These are phyloP conservation scores for Protobothrops flavoviridis DNA, from an alignment of 2,113 vertebrate species.

Conservation along the genomic window DNA sequence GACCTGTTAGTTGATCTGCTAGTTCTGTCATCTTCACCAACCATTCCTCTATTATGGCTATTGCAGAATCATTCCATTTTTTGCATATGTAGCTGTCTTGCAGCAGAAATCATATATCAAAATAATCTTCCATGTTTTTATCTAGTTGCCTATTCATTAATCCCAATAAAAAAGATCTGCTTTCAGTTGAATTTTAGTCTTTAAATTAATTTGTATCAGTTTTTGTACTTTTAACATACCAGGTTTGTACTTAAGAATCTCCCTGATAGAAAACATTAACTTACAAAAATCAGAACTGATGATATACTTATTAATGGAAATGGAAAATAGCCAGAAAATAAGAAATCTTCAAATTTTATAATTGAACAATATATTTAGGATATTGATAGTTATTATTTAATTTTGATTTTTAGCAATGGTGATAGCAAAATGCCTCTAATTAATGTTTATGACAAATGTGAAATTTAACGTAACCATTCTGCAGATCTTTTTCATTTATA, in stretches of 20 bases:
- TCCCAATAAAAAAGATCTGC: background rate
- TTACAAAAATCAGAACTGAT: background rate
- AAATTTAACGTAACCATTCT: background rate
- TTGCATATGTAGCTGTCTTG: too few relatives aligned
- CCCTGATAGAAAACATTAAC: background rate
- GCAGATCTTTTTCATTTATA: background rate
- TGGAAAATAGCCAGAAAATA: background rate
- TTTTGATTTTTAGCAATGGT: background rate
- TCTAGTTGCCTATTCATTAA: background rate
- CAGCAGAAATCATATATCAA: too few relatives aligned
- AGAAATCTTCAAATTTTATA: background rate
- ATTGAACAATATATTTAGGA: background rate
- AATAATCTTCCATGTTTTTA: background rate
- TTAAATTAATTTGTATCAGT: background rate
- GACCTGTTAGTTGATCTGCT: too few relatives aligned
- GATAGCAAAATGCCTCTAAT: background rate
- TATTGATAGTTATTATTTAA: background rate
- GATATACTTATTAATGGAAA: background rate
- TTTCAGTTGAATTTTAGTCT: background rate
- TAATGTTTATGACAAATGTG: background rate
- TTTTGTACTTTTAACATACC: background rate
- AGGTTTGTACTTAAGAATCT: background rate
- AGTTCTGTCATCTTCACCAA: too few relatives aligned
- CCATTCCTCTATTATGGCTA: too few relatives aligned
- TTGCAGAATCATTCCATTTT: too few relatives aligned